phyloP scores from a whole-genome alignment of 2,113 vertebrate species.

The Centropristis striata region DNA sequence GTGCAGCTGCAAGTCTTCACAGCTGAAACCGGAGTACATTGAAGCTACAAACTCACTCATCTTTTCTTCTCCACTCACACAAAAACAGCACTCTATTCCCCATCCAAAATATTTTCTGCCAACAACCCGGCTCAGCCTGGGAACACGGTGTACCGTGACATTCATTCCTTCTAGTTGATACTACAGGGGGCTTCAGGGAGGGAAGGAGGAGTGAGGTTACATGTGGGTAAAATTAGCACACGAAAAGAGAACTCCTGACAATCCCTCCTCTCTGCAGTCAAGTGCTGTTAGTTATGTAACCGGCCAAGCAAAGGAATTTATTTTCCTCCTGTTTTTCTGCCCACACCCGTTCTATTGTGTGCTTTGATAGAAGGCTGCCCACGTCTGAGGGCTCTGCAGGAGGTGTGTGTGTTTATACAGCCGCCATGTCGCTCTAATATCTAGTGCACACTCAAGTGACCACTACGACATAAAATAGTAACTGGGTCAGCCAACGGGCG shows the following conservation, averaged over 20 bases:
- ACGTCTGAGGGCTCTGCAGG: background rate
- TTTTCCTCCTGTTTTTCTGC: constrained; percentile 6
- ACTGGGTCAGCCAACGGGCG: background rate
- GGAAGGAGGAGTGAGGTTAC: constrained; percentile 60
- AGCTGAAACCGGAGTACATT: background rate
- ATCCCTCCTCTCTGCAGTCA: constrained; percentile 1
- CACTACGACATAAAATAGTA: constrained; percentile 1
- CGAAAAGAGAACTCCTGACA: constrained; percentile 25
- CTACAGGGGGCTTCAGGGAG: background rate
- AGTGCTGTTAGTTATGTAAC: constrained; percentile 36
- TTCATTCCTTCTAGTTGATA: constrained; percentile 28
- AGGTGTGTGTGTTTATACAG: background rate
- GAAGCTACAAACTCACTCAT: background rate
- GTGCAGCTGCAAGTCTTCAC: constrained; percentile 23
- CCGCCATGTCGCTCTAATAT: background rate
- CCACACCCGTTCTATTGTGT: background rate
- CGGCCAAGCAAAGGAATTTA: background rate
- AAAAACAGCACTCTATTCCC: background rate
- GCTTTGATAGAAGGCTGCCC: background rate
- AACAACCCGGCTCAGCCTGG: background rate
- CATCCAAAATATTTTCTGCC: constrained; percentile 18
- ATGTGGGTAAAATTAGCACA: constrained; percentile 77
- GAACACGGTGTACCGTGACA: constrained; percentile 57
- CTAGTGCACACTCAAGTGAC: background rate
- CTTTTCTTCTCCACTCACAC: background rate